Base-by-base conservation (phyloP, 1,140 invertebrate species). In the Tetraneura akinire region DNA sequence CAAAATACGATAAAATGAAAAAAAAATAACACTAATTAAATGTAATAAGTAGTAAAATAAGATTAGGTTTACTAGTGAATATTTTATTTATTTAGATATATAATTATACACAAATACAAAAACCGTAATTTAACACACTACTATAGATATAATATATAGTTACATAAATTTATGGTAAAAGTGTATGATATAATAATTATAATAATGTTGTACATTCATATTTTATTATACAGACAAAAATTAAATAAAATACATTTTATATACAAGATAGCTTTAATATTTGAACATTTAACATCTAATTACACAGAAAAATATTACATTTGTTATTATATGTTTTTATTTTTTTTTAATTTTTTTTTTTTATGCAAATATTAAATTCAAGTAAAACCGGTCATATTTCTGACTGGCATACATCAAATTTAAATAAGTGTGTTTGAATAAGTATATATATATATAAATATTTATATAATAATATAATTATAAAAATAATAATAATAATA, bases 101-200 rank as follows among this genome's bases (percentile, higher is more conserved):
- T 45, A 60, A 60, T 62, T 78, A 62, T 78, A 78, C 55, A 78
- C 74, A 60, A 62, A 71, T 78, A 78, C 26, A 78, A 76, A 78
- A 78, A 78, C 55, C 55, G 55, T 60, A 78, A 78, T 60, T 78
- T 60, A 32, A 78, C 37, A 78, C 23, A 3, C 74, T 60, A 60
- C 42, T 76, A 6, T 76, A 76, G 4, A 60, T 62, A 57, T 74
- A 70, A 9, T 60, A 64, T 68, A 29, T 73, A 76, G 51, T 23
- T 76, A 78, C 53, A 78, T 78, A 37, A 14, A 62, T 42, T 26
- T 60, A 78, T 60, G 55, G 53, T 78, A 57, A 42, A 60, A 37
- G n/a, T 78, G 45, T 26, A 55, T 60, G 29, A 70, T 70, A 68
- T 45, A 13, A 73, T 51, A 51, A 55, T 55, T 42, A 78, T 42